phyloP scores from a whole-genome alignment of 2,113 vertebrate genomes.

The Sminthopsis crassicaudata region DNA sequence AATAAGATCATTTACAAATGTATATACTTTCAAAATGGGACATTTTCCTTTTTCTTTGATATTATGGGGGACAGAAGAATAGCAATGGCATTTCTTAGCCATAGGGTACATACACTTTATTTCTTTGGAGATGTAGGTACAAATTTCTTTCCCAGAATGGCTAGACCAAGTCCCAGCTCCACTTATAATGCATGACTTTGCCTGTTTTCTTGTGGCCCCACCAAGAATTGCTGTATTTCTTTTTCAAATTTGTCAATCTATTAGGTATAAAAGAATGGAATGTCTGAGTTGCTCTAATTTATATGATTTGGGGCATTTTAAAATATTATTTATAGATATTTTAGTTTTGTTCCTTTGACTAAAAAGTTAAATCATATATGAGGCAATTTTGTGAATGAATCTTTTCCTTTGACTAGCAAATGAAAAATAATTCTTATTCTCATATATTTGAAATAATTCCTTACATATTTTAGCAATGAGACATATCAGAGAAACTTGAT shows the following conservation, averaged over 20 bases:
- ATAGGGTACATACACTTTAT: background rate
- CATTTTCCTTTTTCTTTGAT: background rate
- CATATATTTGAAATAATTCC: background rate
- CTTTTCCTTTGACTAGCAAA: background rate
- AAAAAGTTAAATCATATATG: too few relatives aligned
- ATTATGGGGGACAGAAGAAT: background rate
- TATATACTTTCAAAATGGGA: background rate
- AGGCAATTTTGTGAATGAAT: background rate
- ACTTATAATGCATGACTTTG: background rate
- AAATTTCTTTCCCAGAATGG: background rate
- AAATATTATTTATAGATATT: background rate
- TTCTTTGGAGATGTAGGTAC: background rate
- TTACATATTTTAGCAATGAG: background rate
- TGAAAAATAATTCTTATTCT: background rate
- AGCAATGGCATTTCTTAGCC: background rate
- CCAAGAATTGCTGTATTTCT: background rate
- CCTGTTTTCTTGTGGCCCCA: background rate
- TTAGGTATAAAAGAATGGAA: background rate
- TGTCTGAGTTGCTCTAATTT: background rate
- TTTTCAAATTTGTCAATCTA: background rate
- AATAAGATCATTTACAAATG: too few relatives aligned
- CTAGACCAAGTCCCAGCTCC: background rate
- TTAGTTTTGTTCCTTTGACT: background rate
- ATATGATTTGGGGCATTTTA: background rate
- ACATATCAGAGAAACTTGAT: background rate